Evolutionary conservation across 2,888 invertebrate genomes (phyloP), one percentile per base, ranked within the genome.

Genomic region (Eilema depressum): DNA sequence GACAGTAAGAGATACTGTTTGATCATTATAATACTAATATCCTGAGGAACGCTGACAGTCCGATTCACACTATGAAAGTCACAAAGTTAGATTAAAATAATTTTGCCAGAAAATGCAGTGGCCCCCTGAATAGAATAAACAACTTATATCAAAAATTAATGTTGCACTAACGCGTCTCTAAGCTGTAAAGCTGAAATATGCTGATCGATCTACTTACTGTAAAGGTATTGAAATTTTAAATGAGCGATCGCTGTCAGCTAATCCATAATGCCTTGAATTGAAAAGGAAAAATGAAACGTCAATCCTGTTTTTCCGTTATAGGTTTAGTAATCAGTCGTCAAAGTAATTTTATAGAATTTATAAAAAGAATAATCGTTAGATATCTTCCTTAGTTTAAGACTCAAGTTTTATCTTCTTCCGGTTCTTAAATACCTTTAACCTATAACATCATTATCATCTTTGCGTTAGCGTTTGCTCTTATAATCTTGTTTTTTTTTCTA

Each of bases 71-170:
- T 37, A 37, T 12, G 12, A 37, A 37, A 12, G 33, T 37, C 33
- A 37, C 33, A 37, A 37, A 37, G 11, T 37, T 1, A 37, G 33
- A 37, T 37, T 37, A 37, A 37, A 37, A 37, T 37, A 37, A 37
- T 37, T 12, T 12, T 37, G 12, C 33, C 2, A 37, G 33, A 37
- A 12, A 37, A 37, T 11, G 12, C 3, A 37, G 1, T 12, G 33
- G 2, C 33, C 8, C 4, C 74, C n/a, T 59, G 20, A 70, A 66
- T 66, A 4, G 10, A 72, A 70, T 68, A 66, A 64, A 70, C 71
- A 64, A 57, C 23, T 33, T 63, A 47, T 61, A 69, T 20, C 23
- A 26, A 33, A 57, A 37, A 5, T 3, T 37, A 25, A 14, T 61
- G 30, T 23, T 37, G 28, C 12, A 30, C 25, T 5, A 26, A 11